These are phyloP conservation scores for Cirrhinus mrigala DNA, from an alignment of 2,797 vertebrate species.

Conservation along the genomic window DNA sequence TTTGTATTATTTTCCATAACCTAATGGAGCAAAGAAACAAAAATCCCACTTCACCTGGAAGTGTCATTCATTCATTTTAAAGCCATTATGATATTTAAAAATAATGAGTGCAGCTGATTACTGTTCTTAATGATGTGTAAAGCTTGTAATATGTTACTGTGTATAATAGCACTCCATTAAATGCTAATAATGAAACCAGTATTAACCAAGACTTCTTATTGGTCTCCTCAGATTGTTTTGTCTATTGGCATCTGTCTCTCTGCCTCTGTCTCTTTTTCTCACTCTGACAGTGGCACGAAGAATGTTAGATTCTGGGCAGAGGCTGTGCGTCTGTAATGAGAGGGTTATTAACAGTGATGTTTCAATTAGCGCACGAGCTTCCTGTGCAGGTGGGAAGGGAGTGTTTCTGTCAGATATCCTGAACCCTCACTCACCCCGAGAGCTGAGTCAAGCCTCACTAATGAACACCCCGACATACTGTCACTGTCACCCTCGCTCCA, in stretches of 20 bases:
- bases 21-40: constrained; percentile 4
- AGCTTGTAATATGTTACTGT: constrained; percentile 17
- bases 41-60: not conserved
- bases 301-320: constrained; percentile 31
- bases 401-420: constrained; percentile 40
- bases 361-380: constrained; percentile 56
- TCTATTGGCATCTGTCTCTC: not conserved
- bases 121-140: not conserved
- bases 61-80: not conserved
- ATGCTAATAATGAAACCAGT: constrained; percentile 7
- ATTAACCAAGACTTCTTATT: constrained; percentile 13
- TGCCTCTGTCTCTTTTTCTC: constrained; percentile 16
- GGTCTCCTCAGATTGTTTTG: not conserved
- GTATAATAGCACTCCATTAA: constrained; percentile 6
- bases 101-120: constrained; percentile 13
- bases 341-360: constrained; percentile 58
- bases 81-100: constrained; percentile 16
- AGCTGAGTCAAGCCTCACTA: constrained; percentile 35
- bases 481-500: constrained; percentile 4
- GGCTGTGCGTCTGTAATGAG: constrained; percentile 29
- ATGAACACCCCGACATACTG: constrained; percentile 32
- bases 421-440: constrained; percentile 32
- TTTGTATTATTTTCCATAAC: constrained; percentile 18
- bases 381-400: constrained; percentile 38
- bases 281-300: constrained; percentile 4